These are phyloP conservation scores for Cydia strobilella DNA, from an alignment of 1,140 invertebrate species.

Conservation along the genomic window DNA sequence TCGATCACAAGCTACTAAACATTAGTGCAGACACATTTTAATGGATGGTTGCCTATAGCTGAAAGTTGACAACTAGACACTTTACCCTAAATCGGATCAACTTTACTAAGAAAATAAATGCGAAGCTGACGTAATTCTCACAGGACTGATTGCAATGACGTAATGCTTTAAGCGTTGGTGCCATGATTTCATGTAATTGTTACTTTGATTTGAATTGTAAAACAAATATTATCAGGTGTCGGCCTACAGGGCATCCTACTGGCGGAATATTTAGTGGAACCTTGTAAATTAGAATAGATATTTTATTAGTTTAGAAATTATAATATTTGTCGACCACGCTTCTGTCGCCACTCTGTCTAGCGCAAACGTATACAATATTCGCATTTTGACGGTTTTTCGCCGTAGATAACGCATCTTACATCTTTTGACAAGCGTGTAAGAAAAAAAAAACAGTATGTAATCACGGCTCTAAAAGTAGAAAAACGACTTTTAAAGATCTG, in stretches of 20 bases:
- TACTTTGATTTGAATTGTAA: constrained; percentile 25
- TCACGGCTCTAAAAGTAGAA: no score
- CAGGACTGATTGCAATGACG: constrained; percentile 8
- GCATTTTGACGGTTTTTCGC: background rate
- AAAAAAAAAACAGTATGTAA: no score
- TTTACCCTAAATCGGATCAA: constrained; percentile 23
- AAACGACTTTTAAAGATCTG: no score
- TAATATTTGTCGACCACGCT: constrained; percentile 1
- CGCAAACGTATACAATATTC: no score
- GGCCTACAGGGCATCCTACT: constrained; percentile 12
- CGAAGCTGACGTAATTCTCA: constrained; percentile 14
- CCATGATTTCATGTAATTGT: constrained; percentile 4
- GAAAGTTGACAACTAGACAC: background rate
- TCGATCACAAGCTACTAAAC: no score
- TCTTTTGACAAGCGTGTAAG: no score
- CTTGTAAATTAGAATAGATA: background rate
- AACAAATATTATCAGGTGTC: constrained; percentile 18
- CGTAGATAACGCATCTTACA: background rate
- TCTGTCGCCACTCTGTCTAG: constrained; percentile 4
- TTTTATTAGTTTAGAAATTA: constrained; percentile 9
- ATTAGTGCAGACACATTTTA: no score
- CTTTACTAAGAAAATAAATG: constrained; percentile 24
- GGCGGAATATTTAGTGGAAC: constrained; percentile 18
- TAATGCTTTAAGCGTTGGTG: constrained; percentile 8
- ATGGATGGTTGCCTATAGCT: no score